These are phyloP conservation scores for Eurytoma adleriae DNA, from an alignment of 2,888 invertebrate genomes.

Conservation along the genomic window DNA sequence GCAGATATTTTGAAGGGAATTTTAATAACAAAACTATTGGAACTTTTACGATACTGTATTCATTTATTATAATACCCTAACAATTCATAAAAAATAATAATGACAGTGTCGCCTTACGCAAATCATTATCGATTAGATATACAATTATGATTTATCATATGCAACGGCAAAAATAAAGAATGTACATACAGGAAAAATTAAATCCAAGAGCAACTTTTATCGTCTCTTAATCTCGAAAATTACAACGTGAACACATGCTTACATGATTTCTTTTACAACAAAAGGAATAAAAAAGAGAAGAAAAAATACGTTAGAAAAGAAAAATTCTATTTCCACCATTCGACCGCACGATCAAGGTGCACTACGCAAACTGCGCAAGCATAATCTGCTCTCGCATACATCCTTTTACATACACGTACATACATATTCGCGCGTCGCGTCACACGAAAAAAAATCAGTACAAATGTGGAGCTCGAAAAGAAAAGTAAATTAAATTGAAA, in stretches of 20 bases:
- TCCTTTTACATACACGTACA: background rate
- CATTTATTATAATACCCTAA: slow-evolving; percentile 69
- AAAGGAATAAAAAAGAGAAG: slow-evolving; percentile 23
- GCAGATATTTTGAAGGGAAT: background rate
- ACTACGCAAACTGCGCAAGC: slow-evolving; percentile 5
- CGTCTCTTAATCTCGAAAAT: background rate
- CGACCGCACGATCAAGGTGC: slow-evolving; percentile 14
- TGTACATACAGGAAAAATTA: slow-evolving; percentile 43
- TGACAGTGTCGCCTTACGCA: slow-evolving; percentile 63
- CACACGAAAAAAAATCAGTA: background rate
- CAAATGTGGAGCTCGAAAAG: slow-evolving; percentile 7
- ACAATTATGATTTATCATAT: slow-evolving; percentile 34
- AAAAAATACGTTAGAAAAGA: background rate
- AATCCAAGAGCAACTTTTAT: slow-evolving; percentile 12
- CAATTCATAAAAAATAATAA: slow-evolving; percentile 71
- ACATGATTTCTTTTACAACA: background rate
- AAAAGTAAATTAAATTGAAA: slow-evolving; percentile 1
- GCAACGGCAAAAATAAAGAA: slow-evolving; percentile 37
- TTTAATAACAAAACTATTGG: slow-evolving; percentile 1
- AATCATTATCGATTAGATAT: slow-evolving; percentile 46
- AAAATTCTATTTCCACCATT: slow-evolving; percentile 15
- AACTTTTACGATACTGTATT: slow-evolving; percentile 60
- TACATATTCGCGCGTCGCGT: slow-evolving; percentile 9
- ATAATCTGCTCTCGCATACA: slow-evolving; percentile 8
- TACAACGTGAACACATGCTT: no score